Base-by-base conservation (phyloP, 2,113 vertebrate species). In the Campylomormyrus numenius region DNA sequence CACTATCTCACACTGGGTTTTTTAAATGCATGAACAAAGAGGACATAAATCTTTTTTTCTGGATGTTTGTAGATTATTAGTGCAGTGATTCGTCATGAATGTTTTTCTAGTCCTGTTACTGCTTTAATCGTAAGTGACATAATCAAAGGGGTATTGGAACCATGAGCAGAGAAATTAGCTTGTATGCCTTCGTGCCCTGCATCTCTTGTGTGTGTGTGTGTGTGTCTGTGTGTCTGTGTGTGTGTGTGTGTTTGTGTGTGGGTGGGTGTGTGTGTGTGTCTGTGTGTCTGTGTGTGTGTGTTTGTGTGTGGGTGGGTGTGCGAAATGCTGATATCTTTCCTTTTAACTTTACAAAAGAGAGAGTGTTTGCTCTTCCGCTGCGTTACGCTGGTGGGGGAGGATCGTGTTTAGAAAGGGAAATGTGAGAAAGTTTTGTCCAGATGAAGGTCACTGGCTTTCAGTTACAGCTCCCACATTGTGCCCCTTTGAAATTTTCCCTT, bases 1-100 rank as follows among this genome's bases (percentile, higher is more conserved):
- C 10, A 48, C 77, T 46, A 39, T 35, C 10, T 85, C 35, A 24
- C 52, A 35, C 53, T 27, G 39, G 35, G 49, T 50, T 77, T 77
- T 89, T 50, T 80, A 31, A 42, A 19, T 24, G 35, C 27, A 42
- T 56, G 42, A 58, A 56, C 39, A 85, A 85, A 27, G 87, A n/a
- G 87, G 39, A 45, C 49, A 53, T 88, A 88, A 88, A 88, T 74
- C 39, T 88, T 74, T 74, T 88, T 88, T 74, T 58, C 52, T 88
- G 87, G 87, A 39, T 88, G 87, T 88, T 58, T 88, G 52, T 88
- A 52, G 85, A 88, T 46, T 62, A 46, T n/a, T 50, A 53, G 50
- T 66, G 21, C 87, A 45, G 35, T 88, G 21, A 88, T 88, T 62
- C 35, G 21, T 62, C 39, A 88, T 24, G 5, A 45, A 45, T 31